Evolutionary conservation across 2,888 invertebrate species (phyloP).

Genomic region (Mechanitis messenoides): DNA sequence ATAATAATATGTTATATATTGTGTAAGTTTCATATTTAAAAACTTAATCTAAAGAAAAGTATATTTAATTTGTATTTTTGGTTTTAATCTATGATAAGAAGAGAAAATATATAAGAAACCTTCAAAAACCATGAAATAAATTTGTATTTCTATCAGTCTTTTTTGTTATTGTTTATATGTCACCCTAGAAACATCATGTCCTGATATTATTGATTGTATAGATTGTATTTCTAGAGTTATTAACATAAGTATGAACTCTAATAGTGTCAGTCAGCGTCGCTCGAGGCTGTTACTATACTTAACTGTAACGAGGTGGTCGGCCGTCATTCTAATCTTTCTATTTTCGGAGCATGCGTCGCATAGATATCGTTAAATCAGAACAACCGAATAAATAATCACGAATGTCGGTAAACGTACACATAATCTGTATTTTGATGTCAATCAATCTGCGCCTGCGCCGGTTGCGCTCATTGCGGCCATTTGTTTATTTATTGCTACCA

Average conservation of each 20-base stretch:
- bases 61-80: too few relatives aligned
- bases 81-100: too few relatives aligned
- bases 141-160: too few relatives aligned
- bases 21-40: too few relatives aligned
- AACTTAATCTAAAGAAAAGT: too few relatives aligned
- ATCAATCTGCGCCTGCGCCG: constrained; percentile 39
- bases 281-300: constrained; percentile 31
- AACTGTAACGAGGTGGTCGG: constrained; percentile 55
- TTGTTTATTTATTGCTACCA: constrained; percentile 25
- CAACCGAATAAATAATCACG: constrained; percentile 50
- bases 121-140: too few relatives aligned
- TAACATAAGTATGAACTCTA: constrained; percentile 4
- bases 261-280: constrained; percentile 25
- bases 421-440: constrained; percentile 51
- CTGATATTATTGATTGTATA: too few relatives aligned
- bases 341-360: constrained; percentile 40
- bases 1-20: too few relatives aligned
- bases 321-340: constrained; percentile 50
- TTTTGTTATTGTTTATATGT: too few relatives aligned
- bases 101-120: too few relatives aligned
- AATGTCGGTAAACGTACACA: constrained; percentile 34
- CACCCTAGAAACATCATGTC: too few relatives aligned
- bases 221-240: neutral
- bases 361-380: constrained; percentile 43
- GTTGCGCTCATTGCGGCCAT: constrained; percentile 18